Conservation (phyloP, 30 jellyfish, hydroid and myxozoan genomes). For the Chrysaora quinquecirrha region DNA sequence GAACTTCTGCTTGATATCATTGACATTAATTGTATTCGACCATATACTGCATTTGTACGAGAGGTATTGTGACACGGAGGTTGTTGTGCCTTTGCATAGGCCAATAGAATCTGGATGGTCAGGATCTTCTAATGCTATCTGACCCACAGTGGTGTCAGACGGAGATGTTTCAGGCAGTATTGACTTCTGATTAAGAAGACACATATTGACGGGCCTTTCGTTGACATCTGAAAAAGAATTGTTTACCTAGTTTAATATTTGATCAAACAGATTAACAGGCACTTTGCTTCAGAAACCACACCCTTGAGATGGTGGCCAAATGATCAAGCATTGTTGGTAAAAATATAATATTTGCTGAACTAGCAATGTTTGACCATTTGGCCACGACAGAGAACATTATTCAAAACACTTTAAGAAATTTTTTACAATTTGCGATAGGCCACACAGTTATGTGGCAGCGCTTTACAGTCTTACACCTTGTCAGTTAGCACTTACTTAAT, state of each 20-base stretch:
- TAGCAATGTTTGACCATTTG: too few species aligned
- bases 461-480: too few species aligned
- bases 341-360: not conserved
- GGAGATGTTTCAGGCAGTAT: constrained; percentile 59
- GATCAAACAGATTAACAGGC: too few species aligned
- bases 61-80: constrained; percentile 1
- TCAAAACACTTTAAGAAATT: too few species aligned
- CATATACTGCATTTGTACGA: constrained; percentile 35
- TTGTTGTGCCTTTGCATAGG: constrained; percentile 19
- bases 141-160: constrained; percentile 39
- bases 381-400: too few species aligned
- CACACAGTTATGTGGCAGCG: too few species aligned
- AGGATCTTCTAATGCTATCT: constrained; percentile 65
- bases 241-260: too few species aligned
- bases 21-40: constrained; percentile 10
- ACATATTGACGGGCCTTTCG: constrained; percentile 57
- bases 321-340: not conserved
- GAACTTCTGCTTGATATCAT: constrained; percentile 29
- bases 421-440: too few species aligned
- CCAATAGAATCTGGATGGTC: constrained; percentile 67
- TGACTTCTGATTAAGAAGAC: constrained; percentile 30
- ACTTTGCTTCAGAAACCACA: not conserved
- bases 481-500: too few species aligned
- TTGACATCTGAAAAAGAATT: constrained; percentile 57
- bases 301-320: not conserved